Evolutionary conservation across 23 tunicate species (phyloP), one percentile per base, ranked within the genome.

Genomic region (Trididemnum miniatum): DNA sequence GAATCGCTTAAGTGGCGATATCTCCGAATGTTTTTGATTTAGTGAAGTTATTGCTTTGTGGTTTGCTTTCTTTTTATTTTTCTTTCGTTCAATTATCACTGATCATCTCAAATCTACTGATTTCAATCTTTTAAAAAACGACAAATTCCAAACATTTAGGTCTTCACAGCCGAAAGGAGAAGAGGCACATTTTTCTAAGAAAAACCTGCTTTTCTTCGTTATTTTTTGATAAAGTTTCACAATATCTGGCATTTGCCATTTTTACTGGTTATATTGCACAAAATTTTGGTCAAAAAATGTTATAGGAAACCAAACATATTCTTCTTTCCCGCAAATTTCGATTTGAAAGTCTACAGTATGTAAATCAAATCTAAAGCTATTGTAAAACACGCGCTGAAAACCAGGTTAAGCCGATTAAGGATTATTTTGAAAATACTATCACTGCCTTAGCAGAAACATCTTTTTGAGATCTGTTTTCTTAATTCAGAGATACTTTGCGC

Each of bases 21-120:
- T 67, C 75, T 67, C 75, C 75, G 38, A 31, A 5, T 67, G 75
- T 67, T 67, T 5, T 67, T 7, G 7, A 31, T 67, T 32, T 67
- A 12, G 38, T 12, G n/a, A n/a, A 31, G 38, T 5, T 12, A 30
- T 67, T 67, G 75, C 38, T 67, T 67, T 67, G 75, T 38, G 75
- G 75, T 67, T 67, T 30, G 75, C 75, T 5, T 37, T 32, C 38
- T 31, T 38, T 20, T 7, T 2, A 67, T 31, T 12, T 25, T 62
- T 62, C 67, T 62, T 62, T 4, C 67, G 67, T 24, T 62, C 57
- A 18, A 49, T 49, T 62, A 22, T 20, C 29, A 62, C 67, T 12
- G 26, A 18, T 12, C 38, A 33, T 38, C 4, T 31, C 38, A 30
- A 5, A 67, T 30, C 75, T 25, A 30, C n/a, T 67, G 75, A 67